Base-by-base conservation (phyloP, 1,140 invertebrate genomes). In the Colletes gigas region DNA sequence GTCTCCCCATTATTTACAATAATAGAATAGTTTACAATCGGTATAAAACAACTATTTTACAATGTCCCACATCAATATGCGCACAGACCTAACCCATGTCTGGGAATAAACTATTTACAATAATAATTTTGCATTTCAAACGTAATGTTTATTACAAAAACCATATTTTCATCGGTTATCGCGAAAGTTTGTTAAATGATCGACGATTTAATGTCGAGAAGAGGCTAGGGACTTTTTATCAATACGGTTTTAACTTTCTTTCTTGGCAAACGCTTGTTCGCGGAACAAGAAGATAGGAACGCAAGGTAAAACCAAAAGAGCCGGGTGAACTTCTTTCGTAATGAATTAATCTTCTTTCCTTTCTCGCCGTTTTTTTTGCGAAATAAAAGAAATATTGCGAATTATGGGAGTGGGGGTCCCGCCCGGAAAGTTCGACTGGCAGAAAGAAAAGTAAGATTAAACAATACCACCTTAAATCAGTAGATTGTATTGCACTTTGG, bases 371-470 rank as follows among this genome's bases (percentile, higher is more conserved):
- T 21, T 62, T n/a, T 44, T n/a, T 47, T 8, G 3, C 0, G 3
- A 19, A 77, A 77, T 59, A 66, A 66, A 54, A 21, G 19, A 74
- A 55, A 65, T 54, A 67, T 67, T 6, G 65, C 65, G 30, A 74
- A 39, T 74, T 30, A 30, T 2, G 30, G 52, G 47, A 52, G n/a
- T 44, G 5, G 10, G n/a, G 9, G 12, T 4, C 1, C 4, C 8
- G 10, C 4, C 2, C 10, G 6, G n/a, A 21, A 71, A 44, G 39
- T 39, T 19, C 19, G 6, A 19, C 12, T 7, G 12, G 5, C 9
- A 19, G 12, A 41, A 4, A 15, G 3, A n/a, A 44, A 15, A 21
- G n/a, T 21, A 14, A 14, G 41, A 67, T 50, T 67, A 50, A 67
- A 67, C 47, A 50, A 21, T 21, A n/a, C n/a, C n/a, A 21, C 10